These are phyloP conservation scores for Phragmatobia fuliginosa DNA, from an alignment of 2,888 invertebrate genomes.

Conservation along the genomic window DNA sequence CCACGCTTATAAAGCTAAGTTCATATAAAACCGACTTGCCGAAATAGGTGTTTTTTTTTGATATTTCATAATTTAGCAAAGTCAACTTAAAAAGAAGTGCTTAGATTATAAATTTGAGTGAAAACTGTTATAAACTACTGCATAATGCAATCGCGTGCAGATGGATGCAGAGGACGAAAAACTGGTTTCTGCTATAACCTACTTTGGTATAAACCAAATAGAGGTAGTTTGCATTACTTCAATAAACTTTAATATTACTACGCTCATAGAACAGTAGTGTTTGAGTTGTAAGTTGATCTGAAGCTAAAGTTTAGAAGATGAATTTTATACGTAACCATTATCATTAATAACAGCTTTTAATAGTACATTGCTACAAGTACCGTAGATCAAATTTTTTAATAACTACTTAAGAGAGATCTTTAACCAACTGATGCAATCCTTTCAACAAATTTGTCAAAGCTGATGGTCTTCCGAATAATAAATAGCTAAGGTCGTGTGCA, in stretches of 20 bases:
- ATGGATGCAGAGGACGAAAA: neutral
- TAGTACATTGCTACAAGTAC: too few species aligned
- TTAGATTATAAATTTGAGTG: neutral
- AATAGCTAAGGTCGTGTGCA: too few species aligned
- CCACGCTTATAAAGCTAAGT: neutral
- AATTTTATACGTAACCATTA: too few species aligned
- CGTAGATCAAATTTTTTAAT: too few species aligned
- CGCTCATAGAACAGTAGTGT: neutral
- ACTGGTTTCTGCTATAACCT: neutral
- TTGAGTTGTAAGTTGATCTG: neutral
- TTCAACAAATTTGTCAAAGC: too few species aligned
- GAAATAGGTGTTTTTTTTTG: too few species aligned
- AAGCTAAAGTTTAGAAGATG: neutral
- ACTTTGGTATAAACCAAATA: neutral
- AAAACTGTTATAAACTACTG: neutral
- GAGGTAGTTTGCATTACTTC: neutral
- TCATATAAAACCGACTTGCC: neutral
- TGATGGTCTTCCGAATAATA: too few species aligned
- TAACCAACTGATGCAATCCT: too few species aligned
- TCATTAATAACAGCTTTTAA: too few species aligned
- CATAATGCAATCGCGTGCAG: neutral
- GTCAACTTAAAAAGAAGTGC: neutral
- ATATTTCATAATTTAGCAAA: neutral
- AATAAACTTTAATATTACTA: neutral
- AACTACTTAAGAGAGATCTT: too few species aligned